Conservation (phyloP, 2,888 invertebrate genomes). For the Rhogogaster chlorosoma region DNA sequence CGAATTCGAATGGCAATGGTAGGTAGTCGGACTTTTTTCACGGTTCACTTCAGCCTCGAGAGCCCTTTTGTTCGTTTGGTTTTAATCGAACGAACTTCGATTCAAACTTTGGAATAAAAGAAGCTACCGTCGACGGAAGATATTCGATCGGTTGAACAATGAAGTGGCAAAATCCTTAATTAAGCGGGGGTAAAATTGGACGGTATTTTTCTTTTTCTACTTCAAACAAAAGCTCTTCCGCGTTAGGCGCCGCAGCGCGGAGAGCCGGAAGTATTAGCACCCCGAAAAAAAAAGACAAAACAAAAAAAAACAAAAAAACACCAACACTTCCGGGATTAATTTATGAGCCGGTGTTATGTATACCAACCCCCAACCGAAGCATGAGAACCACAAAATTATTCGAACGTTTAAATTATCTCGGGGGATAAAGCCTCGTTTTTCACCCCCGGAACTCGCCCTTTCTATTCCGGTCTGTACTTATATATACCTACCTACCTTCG, state of each 20-base stretch:
- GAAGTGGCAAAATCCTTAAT: constrained; percentile 28
- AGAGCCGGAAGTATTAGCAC: neutral
- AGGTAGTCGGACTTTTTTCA: constrained; percentile 20
- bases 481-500: neutral
- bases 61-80: constrained; percentile 38
- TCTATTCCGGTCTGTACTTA: neutral
- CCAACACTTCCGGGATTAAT: constrained; percentile 9
- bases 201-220: neutral
- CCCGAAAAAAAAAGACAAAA: neutral
- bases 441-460: neutral
- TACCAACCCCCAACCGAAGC: neutral
- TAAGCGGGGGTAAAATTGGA: constrained; percentile 24
- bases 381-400: neutral
- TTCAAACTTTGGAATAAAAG: constrained; percentile 24
- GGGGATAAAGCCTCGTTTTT: neutral
- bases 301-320: neutral
- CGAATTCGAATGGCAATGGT: neutral
- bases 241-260: too few species aligned
- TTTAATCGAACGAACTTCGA: constrained; percentile 41
- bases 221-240: neutral
- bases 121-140: neutral
- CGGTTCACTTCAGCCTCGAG: constrained; percentile 32
- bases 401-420: constrained; percentile 6
- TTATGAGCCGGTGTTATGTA: neutral
- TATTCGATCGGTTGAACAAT: constrained; percentile 29